phyloP scores from a whole-genome alignment of 2,888 invertebrate genomes.

The Archaeoteleia sp. region DNA sequence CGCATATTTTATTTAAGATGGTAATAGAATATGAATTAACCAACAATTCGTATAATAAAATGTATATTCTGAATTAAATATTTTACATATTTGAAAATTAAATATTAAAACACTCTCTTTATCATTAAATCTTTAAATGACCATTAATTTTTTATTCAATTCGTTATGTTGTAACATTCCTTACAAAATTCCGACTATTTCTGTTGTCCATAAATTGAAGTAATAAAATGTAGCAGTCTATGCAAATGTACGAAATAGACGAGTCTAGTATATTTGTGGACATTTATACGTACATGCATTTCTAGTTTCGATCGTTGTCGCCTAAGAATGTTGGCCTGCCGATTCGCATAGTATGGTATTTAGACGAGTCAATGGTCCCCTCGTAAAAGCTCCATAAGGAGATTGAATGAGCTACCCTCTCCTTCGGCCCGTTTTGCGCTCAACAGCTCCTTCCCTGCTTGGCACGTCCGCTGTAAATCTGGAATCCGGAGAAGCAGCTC shows the following conservation, averaged over 20 bases:
- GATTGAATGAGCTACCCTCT: constrained; percentile 92
- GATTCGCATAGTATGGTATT: constrained; percentile 14
- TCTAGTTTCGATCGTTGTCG: constrained; percentile 30
- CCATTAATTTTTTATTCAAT: too few species aligned
- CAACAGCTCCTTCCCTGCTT: constrained; percentile 95
- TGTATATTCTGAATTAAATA: too few species aligned
- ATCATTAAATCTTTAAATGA: too few species aligned
- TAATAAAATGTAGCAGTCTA: too few species aligned
- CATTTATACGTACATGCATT: constrained; percentile 31
- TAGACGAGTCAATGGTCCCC: constrained; percentile 86
- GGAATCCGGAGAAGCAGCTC: constrained; percentile 94
- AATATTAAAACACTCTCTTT: too few species aligned
- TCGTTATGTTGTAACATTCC: too few species aligned
- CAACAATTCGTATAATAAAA: too few species aligned
- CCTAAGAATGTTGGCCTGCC: constrained; percentile 13
- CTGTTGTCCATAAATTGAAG: too few species aligned
- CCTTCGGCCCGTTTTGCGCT: constrained; percentile 86
- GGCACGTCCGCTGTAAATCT: constrained; percentile 95
- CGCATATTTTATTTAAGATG: too few species aligned
- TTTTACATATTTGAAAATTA: too few species aligned
- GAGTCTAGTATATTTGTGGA: background rate
- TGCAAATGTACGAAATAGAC: background rate
- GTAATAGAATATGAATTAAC: too few species aligned
- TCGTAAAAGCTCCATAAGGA: constrained; percentile 95
- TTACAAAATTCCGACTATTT: too few species aligned